Evolutionary conservation across 2,888 invertebrate genomes (phyloP), one percentile per base, ranked within the genome.

Genomic region (Eumacrocentrus americanus): DNA sequence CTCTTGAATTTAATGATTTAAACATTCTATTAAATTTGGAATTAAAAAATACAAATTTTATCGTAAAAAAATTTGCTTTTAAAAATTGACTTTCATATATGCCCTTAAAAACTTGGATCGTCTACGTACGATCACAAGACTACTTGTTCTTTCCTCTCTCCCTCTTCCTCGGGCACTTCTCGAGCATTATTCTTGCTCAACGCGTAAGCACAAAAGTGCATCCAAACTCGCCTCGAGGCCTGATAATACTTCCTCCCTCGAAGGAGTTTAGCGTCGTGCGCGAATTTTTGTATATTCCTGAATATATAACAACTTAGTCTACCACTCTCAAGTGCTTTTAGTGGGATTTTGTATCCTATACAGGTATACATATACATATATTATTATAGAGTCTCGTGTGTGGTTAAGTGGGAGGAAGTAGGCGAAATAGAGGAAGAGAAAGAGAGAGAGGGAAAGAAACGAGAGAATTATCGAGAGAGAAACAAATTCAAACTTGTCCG

Each of bases 401-500:
- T 9, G n/a, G 22, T 6, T 20, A 4, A 18, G 18, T 6, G 5
- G 3, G 23, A 44, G 12, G 20, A 12, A 16, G 16, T 40, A 7
- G 14, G 9, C 7, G 16, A 16, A 4, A 22, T 20, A 51, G 40
- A 35, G 46, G n/a, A 42, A 37, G 52, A 53, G 44, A 46, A 25
- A 25, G 16, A 40, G 47, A 22, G 22, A 47, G 46, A 58, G 47
- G 37, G n/a, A 42, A 35, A 38, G 29, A 35, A 20, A 53, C 29
- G 47, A 44, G 25, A 37, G 50, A 56, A 52, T 14, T 50, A 53
- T 22, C 14, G 44, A 37, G 16, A 44, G 29, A 48, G 25, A 44
- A 59, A 59, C 44, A 58, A 59, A 69, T 62, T 75, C 71, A 72
- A 70, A 71, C 62, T 67, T 71, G 63, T 70, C 63, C 68, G 72